Evolutionary conservation across 2,797 vertebrate species (phyloP).

Genomic region (Synaphobranchus kaupii): DNA sequence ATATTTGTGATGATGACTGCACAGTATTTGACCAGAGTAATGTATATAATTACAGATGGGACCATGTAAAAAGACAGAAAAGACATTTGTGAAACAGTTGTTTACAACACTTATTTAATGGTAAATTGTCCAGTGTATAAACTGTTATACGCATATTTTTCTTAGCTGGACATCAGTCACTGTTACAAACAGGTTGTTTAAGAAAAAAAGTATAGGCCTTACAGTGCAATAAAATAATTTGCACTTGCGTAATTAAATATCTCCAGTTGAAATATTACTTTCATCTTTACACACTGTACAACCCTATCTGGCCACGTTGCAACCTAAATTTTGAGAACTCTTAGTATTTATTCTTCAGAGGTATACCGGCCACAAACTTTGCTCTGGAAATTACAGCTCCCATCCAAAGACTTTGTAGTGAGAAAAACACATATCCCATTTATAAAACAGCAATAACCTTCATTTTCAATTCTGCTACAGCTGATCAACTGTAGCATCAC

Average conservation of each 20-base stretch:
- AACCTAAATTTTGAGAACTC: not conserved
- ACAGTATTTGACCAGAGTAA: not conserved
- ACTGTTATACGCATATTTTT: not conserved
- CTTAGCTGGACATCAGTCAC: not conserved
- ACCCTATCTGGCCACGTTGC: not conserved
- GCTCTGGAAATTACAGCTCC: not conserved
- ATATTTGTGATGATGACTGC: not conserved
- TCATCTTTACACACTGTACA: not conserved
- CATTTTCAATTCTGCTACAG: not conserved
- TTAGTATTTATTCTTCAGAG: not conserved
- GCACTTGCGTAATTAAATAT: not conserved
- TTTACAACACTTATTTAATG: slow-evolving; percentile 2
- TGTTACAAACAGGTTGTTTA: not conserved
- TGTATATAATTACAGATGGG: not conserved
- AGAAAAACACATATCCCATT: not conserved
- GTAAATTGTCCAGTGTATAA: not conserved
- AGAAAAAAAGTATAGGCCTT: not conserved
- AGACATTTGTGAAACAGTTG: not conserved
- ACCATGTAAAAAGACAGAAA: not conserved
- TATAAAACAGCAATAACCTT: not conserved
- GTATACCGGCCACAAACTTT: not conserved
- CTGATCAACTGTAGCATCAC: not conserved
- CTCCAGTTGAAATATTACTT: not conserved
- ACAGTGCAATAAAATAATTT: not conserved
- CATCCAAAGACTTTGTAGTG: not conserved